Conservation (phyloP, 2,888 invertebrate genomes). For the Agriopis marginaria region DNA sequence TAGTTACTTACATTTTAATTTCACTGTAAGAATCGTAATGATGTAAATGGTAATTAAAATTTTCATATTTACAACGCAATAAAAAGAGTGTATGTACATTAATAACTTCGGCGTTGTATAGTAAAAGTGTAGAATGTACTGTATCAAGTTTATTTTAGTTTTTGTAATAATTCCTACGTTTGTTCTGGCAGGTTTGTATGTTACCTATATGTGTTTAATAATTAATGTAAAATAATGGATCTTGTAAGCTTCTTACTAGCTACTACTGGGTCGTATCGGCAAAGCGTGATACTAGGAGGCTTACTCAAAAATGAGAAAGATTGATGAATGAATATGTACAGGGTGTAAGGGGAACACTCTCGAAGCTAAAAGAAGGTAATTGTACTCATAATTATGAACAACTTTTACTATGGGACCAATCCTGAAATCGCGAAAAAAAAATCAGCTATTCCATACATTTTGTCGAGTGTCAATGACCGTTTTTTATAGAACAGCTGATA, state of each 20-base stretch:
- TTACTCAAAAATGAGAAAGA: background rate
- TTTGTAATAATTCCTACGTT: slow-evolving; percentile 9
- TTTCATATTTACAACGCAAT: background rate
- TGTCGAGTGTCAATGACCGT: too few relatives aligned
- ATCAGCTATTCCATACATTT: too few relatives aligned
- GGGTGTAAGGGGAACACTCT: too few relatives aligned
- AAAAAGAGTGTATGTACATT: slow-evolving; percentile 2
- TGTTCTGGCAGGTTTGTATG: slow-evolving; percentile 14
- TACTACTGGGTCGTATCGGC: too few relatives aligned
- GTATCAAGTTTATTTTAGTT: slow-evolving; percentile 16
- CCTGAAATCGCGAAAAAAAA: too few relatives aligned
- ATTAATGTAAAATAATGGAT: too few relatives aligned
- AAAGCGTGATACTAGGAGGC: background rate
- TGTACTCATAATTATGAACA: too few relatives aligned
- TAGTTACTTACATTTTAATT: background rate
- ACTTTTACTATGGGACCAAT: too few relatives aligned
- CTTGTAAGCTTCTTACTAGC: too few relatives aligned
- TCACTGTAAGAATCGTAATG: background rate
- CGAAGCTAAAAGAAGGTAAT: too few relatives aligned
- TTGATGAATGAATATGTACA: too few relatives aligned
- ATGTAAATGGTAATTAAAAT: slow-evolving; percentile 5
- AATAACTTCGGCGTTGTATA: background rate
- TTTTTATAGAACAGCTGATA: too few relatives aligned
- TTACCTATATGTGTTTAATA: background rate
- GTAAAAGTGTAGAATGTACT: slow-evolving; percentile 7